Evolutionary conservation across 2,797 vertebrate genomes (phyloP).

Genomic region (Glossophaga mutica): DNA sequence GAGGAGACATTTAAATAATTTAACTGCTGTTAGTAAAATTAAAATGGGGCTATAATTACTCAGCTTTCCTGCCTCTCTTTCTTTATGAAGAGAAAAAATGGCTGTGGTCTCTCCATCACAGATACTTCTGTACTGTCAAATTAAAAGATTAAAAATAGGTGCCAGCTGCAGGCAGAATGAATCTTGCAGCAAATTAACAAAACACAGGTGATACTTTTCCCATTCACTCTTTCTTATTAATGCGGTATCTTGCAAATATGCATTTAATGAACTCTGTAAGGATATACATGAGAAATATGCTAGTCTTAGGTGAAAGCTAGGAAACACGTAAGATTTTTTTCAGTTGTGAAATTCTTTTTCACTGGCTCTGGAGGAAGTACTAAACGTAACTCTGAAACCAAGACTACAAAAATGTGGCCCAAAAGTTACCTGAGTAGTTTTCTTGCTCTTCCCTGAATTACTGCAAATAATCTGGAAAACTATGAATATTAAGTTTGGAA

Average conservation of each 20-base stretch:
- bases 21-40: slow-evolving; percentile 79
- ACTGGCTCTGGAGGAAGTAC: neutral
- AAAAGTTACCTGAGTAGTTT: neutral
- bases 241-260: slow-evolving; percentile 58
- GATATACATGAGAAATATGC: neutral
- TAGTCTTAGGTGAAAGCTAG: slow-evolving; percentile 40
- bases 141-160: slow-evolving; percentile 73
- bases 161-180: slow-evolving; percentile 72
- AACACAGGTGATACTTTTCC: slow-evolving; percentile 64
- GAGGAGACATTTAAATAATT: slow-evolving; percentile 81
- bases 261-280: slow-evolving; percentile 70
- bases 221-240: slow-evolving; percentile 74
- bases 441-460: neutral
- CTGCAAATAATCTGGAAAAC: neutral
- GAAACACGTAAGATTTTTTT: slow-evolving; percentile 46
- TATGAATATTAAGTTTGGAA: neutral
- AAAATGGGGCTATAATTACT: slow-evolving; percentile 80
- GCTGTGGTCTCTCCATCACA: slow-evolving; percentile 62
- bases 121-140: slow-evolving; percentile 69
- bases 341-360: slow-evolving; percentile 44
- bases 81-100: slow-evolving; percentile 74
- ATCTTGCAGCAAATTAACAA: slow-evolving; percentile 76
- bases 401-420: neutral
- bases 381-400: slow-evolving; percentile 41
- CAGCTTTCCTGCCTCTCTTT: slow-evolving; percentile 74